phyloP scores from a whole-genome alignment of 1,140 invertebrate species.

The Saccostrea glomerata region DNA sequence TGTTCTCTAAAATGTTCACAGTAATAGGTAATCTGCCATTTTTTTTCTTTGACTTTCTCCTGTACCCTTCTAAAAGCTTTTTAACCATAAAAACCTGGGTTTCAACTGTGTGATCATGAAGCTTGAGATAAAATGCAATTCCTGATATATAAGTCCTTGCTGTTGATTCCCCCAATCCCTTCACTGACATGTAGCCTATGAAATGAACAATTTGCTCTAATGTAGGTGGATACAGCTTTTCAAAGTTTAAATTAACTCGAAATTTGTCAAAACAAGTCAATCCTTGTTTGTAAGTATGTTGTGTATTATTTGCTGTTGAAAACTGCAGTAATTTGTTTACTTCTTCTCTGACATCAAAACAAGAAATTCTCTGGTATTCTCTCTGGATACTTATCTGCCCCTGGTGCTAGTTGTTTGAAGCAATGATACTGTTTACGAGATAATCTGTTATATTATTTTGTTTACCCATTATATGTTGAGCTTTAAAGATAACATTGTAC shows the following conservation, averaged over 20 bases:
- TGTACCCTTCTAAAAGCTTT: too few species aligned
- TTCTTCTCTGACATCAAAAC: background rate
- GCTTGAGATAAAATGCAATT: too few species aligned
- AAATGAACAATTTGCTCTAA: background rate
- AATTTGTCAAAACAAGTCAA: background rate
- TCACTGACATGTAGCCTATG: too few species aligned
- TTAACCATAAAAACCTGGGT: too few species aligned
- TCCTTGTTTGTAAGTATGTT: background rate
- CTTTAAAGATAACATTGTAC: slow-evolving; percentile 37
- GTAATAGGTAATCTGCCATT: too few species aligned
- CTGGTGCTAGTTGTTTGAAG: background rate
- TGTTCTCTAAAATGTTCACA: too few species aligned
- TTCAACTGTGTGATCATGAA: too few species aligned
- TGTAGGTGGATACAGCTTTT: background rate
- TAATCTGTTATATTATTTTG: slow-evolving; percentile 40
- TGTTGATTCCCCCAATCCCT: too few species aligned
- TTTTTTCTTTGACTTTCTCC: too few species aligned
- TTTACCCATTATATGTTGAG: background rate
- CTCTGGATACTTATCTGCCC: background rate
- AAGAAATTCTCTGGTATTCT: background rate
- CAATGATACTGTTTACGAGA: slow-evolving; percentile 34
- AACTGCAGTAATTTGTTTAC: background rate
- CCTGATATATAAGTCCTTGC: too few species aligned
- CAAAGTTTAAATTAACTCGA: background rate
- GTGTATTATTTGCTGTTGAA: background rate